Base-by-base conservation (phyloP, 2,113 vertebrate genomes). In the Rhodinocichla rosea region DNA sequence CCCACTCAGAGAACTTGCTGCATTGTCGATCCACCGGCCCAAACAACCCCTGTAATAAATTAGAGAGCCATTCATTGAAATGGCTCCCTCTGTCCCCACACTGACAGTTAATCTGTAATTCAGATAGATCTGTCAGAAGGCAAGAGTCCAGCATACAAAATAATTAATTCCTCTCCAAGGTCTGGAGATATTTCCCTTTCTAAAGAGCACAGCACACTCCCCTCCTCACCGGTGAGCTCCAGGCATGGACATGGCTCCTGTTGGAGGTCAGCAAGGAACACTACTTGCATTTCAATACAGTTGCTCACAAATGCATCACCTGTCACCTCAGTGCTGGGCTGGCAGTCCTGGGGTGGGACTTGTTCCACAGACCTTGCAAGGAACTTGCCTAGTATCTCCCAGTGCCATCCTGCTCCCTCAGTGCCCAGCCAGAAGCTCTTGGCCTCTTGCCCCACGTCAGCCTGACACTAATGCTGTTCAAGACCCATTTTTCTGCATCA, bases 31-130 rank as follows among this genome's bases (percentile, higher is more conserved):
- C 84, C 75, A 84, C 68, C 68, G 75, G 94, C 90, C 90, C 94
- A 95, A 95, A 95, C 86, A 97, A 89, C 77, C 45, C 84, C 71
- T 89, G 96, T 94, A 95, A 97, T 98, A 97, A 96, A 98, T 91
- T 88, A 96, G 96, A 97, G 78, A 90, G 95, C 59, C 44, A 90
- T 96, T 97, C 94, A 97, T 94, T 97, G 94, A 95, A 96, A 97
- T 94, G 90, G 95, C 95, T 97, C 93, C 95, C 81, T 95, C 93
- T 40, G 52, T 94, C 83, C 92, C 94, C 73, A 90, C 1, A 6
- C 86, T 96, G 97, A 97, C 95, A 97, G 96, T 96, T 97, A 92
- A 97, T 97, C 97, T 97, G 97, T 97, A 97, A 98, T 97, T 98
- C 95, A 97, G 96, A 97, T 90, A 92, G 94, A 97, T 96, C 96